Evolutionary conservation across 2,113 vertebrate genomes (phyloP).

Genomic region (Corydoras maculifer): DNA sequence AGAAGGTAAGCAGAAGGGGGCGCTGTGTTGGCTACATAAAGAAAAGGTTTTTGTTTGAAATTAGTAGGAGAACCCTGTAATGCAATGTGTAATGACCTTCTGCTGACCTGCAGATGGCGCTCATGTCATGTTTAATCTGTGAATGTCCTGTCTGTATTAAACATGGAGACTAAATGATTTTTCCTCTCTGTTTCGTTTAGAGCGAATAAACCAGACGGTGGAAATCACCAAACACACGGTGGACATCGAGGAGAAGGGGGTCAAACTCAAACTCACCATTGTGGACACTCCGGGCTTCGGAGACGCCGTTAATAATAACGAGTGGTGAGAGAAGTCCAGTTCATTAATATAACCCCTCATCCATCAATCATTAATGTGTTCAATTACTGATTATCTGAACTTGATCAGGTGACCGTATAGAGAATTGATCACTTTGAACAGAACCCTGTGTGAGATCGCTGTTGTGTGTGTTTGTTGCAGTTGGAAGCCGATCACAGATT

Average conservation of each 20-base stretch:
- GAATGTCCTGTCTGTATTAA: no score
- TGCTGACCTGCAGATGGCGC: no score
- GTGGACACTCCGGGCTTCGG: conserved; percentile 96
- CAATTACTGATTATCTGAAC: no score
- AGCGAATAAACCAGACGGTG: conserved; percentile 93
- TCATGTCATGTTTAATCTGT: no score
- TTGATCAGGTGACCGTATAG: no score
- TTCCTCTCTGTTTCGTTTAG: conserved; percentile 53
- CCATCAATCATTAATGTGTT: no score
- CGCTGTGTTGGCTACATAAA: not conserved
- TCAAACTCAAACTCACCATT: conserved; percentile 96
- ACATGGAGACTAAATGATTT: not conserved
- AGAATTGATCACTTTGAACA: no score
- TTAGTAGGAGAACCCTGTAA: no score
- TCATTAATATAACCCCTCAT: not conserved
- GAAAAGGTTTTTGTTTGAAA: no score
- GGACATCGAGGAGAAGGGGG: conserved; percentile 97
- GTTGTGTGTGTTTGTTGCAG: conserved; percentile 49
- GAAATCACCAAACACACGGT: conserved; percentile 97
- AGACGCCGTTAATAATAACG: conserved; percentile 95
- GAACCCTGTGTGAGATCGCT: no score
- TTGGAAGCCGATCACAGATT: conserved; percentile 96
- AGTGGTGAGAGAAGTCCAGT: conserved; percentile 75
- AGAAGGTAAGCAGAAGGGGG: conserved; percentile 72
- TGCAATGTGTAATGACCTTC: no score